Base-by-base conservation (phyloP, 2,113 vertebrate species). In the Poeciliopsis occidentalis region DNA sequence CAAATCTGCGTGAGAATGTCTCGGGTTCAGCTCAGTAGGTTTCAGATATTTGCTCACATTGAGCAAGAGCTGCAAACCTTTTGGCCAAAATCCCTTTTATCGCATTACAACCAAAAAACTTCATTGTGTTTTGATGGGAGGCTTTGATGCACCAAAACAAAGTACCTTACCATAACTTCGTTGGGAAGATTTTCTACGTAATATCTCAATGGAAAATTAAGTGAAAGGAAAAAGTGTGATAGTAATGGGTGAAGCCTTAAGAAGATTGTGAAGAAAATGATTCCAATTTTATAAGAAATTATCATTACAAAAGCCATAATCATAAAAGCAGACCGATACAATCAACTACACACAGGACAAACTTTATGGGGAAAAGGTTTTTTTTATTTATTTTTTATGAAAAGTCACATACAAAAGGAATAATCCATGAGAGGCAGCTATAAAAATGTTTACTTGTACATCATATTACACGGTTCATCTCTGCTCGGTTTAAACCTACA, bases 331-430 rank as follows among this genome's bases (percentile, higher is more conserved):
- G 13, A 41, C 39, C 15, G 13, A 47, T 19, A 19, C 19, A 47
- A 17, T 47, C 44, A 47, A 4, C 44, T 47, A 17, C 13, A 54
- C 32, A 10, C 12, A 12, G 71, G 39, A 4, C 22, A 31, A 51
- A 67, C 26, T 32, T 76, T 75, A 75, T 79, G 83, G 91, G 89
- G 79, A 92, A 92, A 89, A 84, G 31, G 3, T 30, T 87, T 63
- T 24, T 24, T 24, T 24, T 69, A 32, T 51, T 15, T 85, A 13
- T 26, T 83, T 92, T 93, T 95, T 92, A 93, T 92, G 94, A 91
- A 91, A 94, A 94, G 83, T 89, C 82, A 92, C 85, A 81, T 94
- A 94, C 86, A 95, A 95, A 95, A 94, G 91, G 87, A 91, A 87
- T 86, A 76, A 82, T 84, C 70, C 75, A 89, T 78, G 62, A 91